Percentiles rank a stretch among this genome's conserved stretches.
Conservation (phyloP, 2,113 vertebrate species). For the Neoarius graeffei region DNA sequence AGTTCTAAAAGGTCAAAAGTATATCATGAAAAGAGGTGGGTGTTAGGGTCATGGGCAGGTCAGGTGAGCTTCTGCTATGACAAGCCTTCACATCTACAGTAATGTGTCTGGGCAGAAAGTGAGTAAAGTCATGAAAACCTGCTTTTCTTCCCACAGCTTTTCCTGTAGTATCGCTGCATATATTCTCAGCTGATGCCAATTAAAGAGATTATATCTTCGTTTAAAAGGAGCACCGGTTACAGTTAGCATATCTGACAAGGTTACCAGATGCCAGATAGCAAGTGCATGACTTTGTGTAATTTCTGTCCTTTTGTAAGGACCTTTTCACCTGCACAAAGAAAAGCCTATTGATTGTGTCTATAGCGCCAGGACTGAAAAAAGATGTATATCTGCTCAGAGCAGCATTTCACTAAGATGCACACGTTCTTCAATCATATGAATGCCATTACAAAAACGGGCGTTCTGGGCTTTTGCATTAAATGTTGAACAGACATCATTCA, state of each 20-base stretch:
- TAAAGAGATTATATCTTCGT: constrained; percentile 97
- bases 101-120: constrained; percentile 27
- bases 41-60: constrained; percentile 13
- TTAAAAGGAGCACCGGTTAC: constrained; percentile 84
- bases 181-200: constrained; percentile 81
- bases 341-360: constrained; percentile 5
- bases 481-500: constrained; percentile 28
- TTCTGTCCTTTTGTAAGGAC: constrained; percentile 39
- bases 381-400: constrained; percentile 16
- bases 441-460: constrained; percentile 17
- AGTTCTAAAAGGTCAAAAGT: constrained; percentile 9
- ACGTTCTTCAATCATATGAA: constrained; percentile 23
- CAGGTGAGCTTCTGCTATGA: constrained; percentile 19
- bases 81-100: constrained; percentile 5
- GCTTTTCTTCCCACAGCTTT: constrained; percentile 22
- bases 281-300: constrained; percentile 39
- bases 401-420: constrained; percentile 9
- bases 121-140: constrained; percentile 20
- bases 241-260: constrained; percentile 87
- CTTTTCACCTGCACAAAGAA: not conserved
- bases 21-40: not conserved
- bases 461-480: constrained; percentile 26
- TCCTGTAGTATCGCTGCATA: constrained; percentile 29
- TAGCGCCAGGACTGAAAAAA: not conserved
- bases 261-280: constrained; percentile 66